Percentiles rank a stretch among this genome's conserved stretches.
phyloP scores from a whole-genome alignment of 1,140 invertebrate species.

The Odontomachus brunneus region DNA sequence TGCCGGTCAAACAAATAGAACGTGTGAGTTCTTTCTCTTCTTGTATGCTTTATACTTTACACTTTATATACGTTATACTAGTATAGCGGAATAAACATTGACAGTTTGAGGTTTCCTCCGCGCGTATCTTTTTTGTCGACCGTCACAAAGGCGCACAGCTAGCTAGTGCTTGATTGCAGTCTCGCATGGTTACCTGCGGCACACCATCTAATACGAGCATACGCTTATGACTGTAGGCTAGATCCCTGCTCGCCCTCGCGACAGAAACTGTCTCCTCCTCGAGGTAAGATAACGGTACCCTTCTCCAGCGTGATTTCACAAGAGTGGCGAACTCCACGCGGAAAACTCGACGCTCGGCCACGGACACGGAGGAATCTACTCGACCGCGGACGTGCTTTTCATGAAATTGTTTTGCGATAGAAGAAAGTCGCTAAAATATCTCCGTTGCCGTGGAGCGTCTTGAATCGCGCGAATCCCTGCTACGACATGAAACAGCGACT shows the following conservation, averaged over 20 bases:
- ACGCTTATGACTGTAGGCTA: conserved; percentile 53
- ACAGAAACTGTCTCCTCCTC: conserved; percentile 54
- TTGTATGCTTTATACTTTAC: no score
- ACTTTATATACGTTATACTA: no score
- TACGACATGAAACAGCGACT: no score
- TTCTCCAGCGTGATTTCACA: conserved; percentile 50
- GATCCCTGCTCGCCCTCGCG: conserved; percentile 41
- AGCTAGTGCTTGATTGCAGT: conserved; percentile 67
- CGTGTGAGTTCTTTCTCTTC: no score
- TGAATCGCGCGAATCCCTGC: no score
- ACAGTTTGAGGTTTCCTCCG: not conserved
- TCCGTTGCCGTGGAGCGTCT: no score
- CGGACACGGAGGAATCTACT: conserved; percentile 33
- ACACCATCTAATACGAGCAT: conserved; percentile 52
- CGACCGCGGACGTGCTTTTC: not conserved
- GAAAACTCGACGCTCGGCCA: conserved; percentile 52
- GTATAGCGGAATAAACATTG: not conserved
- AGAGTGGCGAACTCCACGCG: conserved; percentile 40
- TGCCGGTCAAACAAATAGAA: no score
- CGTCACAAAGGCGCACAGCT: conserved; percentile 56
- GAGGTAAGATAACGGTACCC: conserved; percentile 54
- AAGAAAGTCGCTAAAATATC: no score
- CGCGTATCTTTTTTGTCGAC: conserved; percentile 64
- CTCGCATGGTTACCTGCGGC: conserved; percentile 63
- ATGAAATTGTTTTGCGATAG: no score